Evolutionary conservation across 2,888 invertebrate genomes (phyloP).

Genomic region (Scaeva pyrastri): DNA sequence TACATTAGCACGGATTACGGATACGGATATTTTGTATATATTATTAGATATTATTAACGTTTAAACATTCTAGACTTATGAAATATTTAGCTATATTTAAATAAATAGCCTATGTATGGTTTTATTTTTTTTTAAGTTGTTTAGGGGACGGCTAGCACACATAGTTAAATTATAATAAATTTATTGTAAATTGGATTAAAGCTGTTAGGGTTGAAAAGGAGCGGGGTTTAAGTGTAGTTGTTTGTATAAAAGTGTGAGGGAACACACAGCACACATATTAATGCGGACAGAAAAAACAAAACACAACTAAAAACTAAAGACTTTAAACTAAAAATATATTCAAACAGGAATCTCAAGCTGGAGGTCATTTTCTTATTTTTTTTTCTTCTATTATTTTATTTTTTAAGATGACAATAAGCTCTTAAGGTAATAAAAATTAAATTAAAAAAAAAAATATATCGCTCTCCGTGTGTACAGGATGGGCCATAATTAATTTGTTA

Average conservation of each 20-base stretch:
- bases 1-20: conserved; percentile 38
- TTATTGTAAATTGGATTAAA: conserved; percentile 23
- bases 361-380: conserved; percentile 24
- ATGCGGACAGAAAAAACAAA: conserved; percentile 58
- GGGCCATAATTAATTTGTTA: conserved; percentile 1
- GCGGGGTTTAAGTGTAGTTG: conserved; percentile 34
- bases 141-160: conserved; percentile 37
- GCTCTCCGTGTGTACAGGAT: conserved; percentile 6
- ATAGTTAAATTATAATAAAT: neutral
- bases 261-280: conserved; percentile 59
- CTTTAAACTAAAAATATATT: conserved; percentile 36
- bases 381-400: conserved; percentile 11
- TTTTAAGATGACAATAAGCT: conserved; percentile 60
- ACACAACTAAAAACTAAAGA: conserved; percentile 51
- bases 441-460: neutral
- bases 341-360: conserved; percentile 66
- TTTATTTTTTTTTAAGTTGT: conserved; percentile 15
- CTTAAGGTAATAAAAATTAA: conserved; percentile 32
- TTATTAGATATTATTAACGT: no score
- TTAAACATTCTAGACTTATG: conserved; percentile 56
- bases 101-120: conserved; percentile 1
- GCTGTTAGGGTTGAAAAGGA: conserved; percentile 22
- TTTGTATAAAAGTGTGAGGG: conserved; percentile 47
- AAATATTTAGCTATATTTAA: no score
- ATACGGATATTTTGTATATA: conserved; percentile 32